Conservation (phyloP, 2,113 vertebrate genomes). For the Sceloporus tristichus region DNA sequence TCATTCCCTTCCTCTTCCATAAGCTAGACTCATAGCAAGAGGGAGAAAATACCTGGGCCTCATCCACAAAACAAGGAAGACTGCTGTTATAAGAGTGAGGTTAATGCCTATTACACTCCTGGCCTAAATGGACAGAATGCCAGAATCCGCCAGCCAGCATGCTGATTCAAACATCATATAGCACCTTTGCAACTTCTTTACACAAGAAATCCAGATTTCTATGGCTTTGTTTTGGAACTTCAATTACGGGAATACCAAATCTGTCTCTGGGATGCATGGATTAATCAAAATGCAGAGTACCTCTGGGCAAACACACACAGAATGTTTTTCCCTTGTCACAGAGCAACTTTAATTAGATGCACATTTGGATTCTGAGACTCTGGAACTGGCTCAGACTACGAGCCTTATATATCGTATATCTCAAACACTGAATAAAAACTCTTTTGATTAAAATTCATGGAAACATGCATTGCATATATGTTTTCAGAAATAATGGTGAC, state of each 20-base stretch:
- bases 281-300: neutral
- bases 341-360: neutral
- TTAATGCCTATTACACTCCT: neutral
- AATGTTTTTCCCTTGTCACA: neutral
- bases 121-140: neutral
- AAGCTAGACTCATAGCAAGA: no score
- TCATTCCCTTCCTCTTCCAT: neutral
- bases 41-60: neutral
- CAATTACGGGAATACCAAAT: neutral
- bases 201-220: neutral
- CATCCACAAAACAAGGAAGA: neutral
- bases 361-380: neutral
- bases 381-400: neutral
- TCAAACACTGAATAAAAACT: slow-evolving; percentile 1
- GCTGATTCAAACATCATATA: no score
- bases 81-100: neutral
- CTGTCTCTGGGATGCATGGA: neutral
- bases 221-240: neutral
- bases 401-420: neutral
- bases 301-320: neutral
- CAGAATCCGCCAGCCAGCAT: no score
- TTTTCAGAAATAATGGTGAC: neutral
- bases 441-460: neutral
- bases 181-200: neutral
- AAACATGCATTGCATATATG: neutral